Conservation (phyloP, 1,140 invertebrate species). For the Zaprionus tsacasi region DNA sequence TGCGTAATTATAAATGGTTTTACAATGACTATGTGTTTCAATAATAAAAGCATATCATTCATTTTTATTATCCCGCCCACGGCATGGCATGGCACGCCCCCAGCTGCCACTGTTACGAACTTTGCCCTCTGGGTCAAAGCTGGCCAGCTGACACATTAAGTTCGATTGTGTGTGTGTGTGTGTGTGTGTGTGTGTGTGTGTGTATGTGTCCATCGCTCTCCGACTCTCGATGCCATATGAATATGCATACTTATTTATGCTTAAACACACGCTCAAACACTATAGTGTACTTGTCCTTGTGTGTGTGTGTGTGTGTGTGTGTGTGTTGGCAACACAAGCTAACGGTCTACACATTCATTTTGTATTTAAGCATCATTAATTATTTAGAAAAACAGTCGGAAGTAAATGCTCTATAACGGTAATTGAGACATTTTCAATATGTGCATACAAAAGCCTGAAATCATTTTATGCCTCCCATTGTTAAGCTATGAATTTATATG, state of each 20-base stretch:
- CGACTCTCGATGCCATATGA: slow-evolving; percentile 45
- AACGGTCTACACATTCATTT: slow-evolving; percentile 45
- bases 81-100: background rate
- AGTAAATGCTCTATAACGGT: slow-evolving; percentile 78
- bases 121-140: background rate
- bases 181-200: background rate
- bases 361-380: slow-evolving; percentile 80
- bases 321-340: background rate
- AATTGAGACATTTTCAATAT: slow-evolving; percentile 83
- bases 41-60: slow-evolving; percentile 82
- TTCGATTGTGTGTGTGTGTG: slow-evolving; percentile 4
- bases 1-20: slow-evolving; percentile 79
- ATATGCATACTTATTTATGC: slow-evolving; percentile 69
- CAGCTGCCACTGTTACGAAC: background rate
- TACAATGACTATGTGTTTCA: slow-evolving; percentile 80
- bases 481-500: slow-evolving; percentile 44
- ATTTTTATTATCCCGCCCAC: slow-evolving; percentile 70
- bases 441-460: slow-evolving; percentile 53
- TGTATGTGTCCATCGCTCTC: slow-evolving; percentile 30
- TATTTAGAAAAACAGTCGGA: slow-evolving; percentile 80
- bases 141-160: slow-evolving; percentile 57
- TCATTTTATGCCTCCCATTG: slow-evolving; percentile 48
- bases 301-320: background rate
- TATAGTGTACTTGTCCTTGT: too few relatives aligned
- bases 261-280: slow-evolving; percentile 25